These are phyloP conservation scores for Lates japonicus DNA, from an alignment of 2,797 vertebrate genomes.

Conservation along the genomic window DNA sequence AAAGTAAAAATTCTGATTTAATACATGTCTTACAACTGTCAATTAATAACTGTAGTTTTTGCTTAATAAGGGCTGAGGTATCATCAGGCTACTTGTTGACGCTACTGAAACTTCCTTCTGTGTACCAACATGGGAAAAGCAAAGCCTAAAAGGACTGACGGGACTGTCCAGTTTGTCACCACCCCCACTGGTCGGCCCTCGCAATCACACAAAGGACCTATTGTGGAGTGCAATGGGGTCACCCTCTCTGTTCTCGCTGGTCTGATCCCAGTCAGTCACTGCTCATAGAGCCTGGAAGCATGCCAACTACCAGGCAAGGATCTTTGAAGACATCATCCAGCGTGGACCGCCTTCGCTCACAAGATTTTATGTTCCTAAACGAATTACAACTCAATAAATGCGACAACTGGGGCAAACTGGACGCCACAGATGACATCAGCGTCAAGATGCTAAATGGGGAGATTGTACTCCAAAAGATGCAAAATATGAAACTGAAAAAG, in stretches of 20 bases:
- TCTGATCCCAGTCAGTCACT: slow-evolving; percentile 79
- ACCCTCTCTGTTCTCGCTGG: slow-evolving; percentile 78
- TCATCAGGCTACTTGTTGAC: slow-evolving; percentile 31
- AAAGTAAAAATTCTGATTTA: not conserved
- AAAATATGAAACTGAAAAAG: not conserved
- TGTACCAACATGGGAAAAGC: slow-evolving; percentile 51
- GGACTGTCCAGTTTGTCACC: slow-evolving; percentile 77
- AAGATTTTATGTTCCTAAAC: slow-evolving; percentile 12
- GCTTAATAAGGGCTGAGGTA: not conserved
- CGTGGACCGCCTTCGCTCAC: slow-evolving; percentile 6
- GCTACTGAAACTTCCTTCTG: slow-evolving; percentile 38
- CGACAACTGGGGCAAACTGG: slow-evolving; percentile 5
- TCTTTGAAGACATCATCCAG: slow-evolving; percentile 65
- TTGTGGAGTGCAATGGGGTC: slow-evolving; percentile 86
- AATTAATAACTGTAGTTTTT: not conserved
- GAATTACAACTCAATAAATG: not conserved
- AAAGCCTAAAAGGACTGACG: slow-evolving; percentile 53
- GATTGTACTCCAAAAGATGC: not conserved
- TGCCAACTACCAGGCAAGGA: slow-evolving; percentile 58
- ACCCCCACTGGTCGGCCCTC: slow-evolving; percentile 73
- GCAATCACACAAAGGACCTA: slow-evolving; percentile 79
- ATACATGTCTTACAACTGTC: not conserved
- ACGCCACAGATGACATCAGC: not conserved
- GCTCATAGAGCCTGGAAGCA: slow-evolving; percentile 56
- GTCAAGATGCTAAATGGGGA: not conserved